These are phyloP conservation scores for Hiodon alosoides DNA, from an alignment of 2,113 vertebrate genomes.

Conservation along the genomic window DNA sequence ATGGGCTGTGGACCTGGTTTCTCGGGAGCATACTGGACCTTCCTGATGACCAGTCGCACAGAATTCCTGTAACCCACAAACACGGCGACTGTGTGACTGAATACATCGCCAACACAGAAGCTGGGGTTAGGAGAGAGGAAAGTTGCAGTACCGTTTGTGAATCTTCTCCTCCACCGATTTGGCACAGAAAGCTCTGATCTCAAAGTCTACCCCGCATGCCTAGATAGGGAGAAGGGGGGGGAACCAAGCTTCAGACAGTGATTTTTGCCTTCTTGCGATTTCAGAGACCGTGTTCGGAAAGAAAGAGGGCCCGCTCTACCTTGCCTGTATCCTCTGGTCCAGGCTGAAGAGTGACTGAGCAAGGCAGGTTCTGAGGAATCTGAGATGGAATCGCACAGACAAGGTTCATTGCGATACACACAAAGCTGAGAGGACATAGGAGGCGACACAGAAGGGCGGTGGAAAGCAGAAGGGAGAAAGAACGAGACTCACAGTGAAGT, in stretches of 20 bases:
- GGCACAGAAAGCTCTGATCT: slow-evolving; percentile 87
- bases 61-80: slow-evolving; percentile 63
- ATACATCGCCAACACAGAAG: background rate
- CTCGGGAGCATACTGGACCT: slow-evolving; percentile 79
- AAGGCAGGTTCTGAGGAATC: slow-evolving; percentile 60
- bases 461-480: background rate
- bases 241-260: background rate
- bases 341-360: slow-evolving; percentile 84
- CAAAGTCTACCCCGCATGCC: slow-evolving; percentile 89
- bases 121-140: background rate
- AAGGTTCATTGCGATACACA: background rate
- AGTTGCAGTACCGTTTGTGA: slow-evolving; percentile 73
- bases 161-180: slow-evolving; percentile 87
- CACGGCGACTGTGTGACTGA: no score
- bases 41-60: slow-evolving; percentile 78
- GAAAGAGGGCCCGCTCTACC: slow-evolving; percentile 48
- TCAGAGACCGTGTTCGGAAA: background rate
- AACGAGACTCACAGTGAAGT: slow-evolving; percentile 6
- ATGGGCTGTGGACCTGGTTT: slow-evolving; percentile 57
- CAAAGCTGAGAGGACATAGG: background rate
- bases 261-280: no score
- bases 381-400: slow-evolving; percentile 15
- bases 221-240: background rate
- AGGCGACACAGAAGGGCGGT: background rate
- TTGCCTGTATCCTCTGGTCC: slow-evolving; percentile 90